Evolutionary conservation across 2,797 vertebrate genomes (phyloP).

Genomic region (Hyperoplus immaculatus): DNA sequence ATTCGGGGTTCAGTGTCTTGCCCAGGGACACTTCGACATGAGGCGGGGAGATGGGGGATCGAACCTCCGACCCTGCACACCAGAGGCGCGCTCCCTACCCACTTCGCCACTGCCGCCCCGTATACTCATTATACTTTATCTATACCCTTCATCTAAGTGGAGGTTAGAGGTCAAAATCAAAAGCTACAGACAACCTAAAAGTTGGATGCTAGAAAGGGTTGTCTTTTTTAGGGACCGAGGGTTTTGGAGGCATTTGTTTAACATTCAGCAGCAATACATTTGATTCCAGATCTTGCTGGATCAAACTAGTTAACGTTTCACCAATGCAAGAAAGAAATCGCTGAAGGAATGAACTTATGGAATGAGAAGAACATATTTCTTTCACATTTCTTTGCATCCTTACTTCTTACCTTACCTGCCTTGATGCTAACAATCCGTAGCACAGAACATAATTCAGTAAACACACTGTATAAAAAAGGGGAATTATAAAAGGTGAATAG

Average conservation of each 20-base stretch:
- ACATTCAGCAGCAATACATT: neutral
- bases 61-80: no score
- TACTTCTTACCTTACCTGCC: neutral
- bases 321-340: neutral
- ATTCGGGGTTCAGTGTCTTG: no score
- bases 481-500: neutral
- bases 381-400: neutral
- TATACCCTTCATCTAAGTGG: neutral
- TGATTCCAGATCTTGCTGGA: neutral
- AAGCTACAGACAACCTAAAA: no score
- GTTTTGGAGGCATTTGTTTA: neutral
- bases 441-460: neutral
- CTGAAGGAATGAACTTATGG: neutral
- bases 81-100: no score
- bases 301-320: neutral
- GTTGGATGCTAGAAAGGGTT: neutral
- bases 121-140: neutral
- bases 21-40: no score
- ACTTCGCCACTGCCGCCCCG: no score
- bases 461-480: neutral
- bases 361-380: neutral
- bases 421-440: neutral
- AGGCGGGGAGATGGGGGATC: no score
- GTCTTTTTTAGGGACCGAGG: neutral
- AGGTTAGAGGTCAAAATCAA: constrained; percentile 10